phyloP scores from a whole-genome alignment of 2,888 invertebrate genomes.

The Pegoplata infirma region DNA sequence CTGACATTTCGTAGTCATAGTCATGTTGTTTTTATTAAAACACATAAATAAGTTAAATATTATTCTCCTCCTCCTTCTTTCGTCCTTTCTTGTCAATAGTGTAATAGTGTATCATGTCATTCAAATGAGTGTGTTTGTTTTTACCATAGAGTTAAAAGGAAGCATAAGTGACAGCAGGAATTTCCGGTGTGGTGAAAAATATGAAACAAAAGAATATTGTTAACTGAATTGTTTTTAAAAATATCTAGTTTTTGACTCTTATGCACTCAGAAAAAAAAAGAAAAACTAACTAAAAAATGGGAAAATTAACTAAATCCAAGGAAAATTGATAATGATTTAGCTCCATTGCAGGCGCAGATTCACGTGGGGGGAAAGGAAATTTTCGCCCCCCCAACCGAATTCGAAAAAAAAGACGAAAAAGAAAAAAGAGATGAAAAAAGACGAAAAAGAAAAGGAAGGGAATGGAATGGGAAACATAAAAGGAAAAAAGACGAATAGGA shows the following conservation, averaged over 20 bases:
- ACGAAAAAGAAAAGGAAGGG: no score
- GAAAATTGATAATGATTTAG: no score
- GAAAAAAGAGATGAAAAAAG: no score
- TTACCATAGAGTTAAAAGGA: slow-evolving; percentile 42
- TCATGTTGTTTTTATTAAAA: slow-evolving; percentile 59
- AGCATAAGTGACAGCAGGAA: slow-evolving; percentile 55
- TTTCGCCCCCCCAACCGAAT: no score
- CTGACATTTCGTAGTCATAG: slow-evolving; percentile 51
- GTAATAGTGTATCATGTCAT: slow-evolving; percentile 53
- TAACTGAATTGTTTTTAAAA: not conserved
- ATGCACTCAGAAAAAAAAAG: not conserved
- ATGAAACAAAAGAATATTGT: slow-evolving; percentile 30
- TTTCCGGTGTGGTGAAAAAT: slow-evolving; percentile 47
- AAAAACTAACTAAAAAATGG: no score
- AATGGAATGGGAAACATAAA: no score
- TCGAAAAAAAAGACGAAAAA: no score
- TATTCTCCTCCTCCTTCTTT: slow-evolving; percentile 3
- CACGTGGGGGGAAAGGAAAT: no score
- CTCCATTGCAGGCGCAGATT: no score
- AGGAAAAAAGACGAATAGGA: no score
- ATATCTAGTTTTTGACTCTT: not conserved
- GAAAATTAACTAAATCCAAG: no score
- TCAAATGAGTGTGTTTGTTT: slow-evolving; percentile 10
- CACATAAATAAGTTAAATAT: slow-evolving; percentile 60
- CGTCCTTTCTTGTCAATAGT: slow-evolving; percentile 31